Base-by-base conservation (phyloP, 2,797 vertebrate species). In the Melanotaenia nigrans region DNA sequence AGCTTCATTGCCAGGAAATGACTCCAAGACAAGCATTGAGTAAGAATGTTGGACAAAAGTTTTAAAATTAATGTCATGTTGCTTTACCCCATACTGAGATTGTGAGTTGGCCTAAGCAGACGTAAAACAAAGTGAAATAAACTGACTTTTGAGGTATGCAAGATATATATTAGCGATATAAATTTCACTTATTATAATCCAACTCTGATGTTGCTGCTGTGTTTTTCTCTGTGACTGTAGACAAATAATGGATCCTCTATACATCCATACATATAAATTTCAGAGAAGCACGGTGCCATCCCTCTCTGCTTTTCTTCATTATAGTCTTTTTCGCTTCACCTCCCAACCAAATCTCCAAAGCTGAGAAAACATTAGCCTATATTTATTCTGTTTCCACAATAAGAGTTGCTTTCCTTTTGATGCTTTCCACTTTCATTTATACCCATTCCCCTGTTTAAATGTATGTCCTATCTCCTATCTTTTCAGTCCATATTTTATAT, bases 281-380 rank as follows among this genome's bases (percentile, higher is more conserved):
- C 68, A 73, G 36, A 40, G 38, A 61, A 65, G 62, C 25, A 6
- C 30, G n/a, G 5, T 7, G 60, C 64, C 33, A 42, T 73, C 73
- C 49, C 65, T 65, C 58, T 56, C 40, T 71, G 67, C 75, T 79
- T 74, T 79, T 70, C 75, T 76, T 83, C 75, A 83, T 84, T 81
- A 85, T 78, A 78, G 70, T 86, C 66, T 75, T 85, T 71, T 72
- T 78, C 42, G 30, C 82, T 87, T 51, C 68, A 78, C 65, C 85
- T 84, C 58, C 42, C 51, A 38, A 63, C 56, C 57, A 75, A 85
- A 85, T 81, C 68, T 73, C 56, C 36, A 73, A 61, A 77, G 75
- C 33, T 6, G 66, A 73, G 70, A 64, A 63, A 38, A 56, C 28
- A 67, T n/a, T 56, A 55, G 58, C 54, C 61, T 13, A 1, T 62